Evolutionary conservation across 1,140 invertebrate genomes (phyloP), one percentile per base, ranked within the genome.

Genomic region (Saccostrea echinata): DNA sequence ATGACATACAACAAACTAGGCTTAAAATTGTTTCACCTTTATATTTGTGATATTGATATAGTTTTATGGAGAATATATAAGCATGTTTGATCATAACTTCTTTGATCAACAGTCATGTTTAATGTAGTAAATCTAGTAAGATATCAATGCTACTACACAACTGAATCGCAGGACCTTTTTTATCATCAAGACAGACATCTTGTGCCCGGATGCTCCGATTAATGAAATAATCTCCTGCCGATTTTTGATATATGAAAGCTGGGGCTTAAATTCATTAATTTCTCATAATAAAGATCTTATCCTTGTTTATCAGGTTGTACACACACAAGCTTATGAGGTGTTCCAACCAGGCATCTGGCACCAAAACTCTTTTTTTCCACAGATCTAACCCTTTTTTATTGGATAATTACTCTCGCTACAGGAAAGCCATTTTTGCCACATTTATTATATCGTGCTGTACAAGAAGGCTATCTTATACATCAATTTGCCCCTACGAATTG

Each of bases 381-480:
- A 76, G 27, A 76, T 76, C 33, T 76, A 76, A 76, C 68, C 68
- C 68, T 27, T 76, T 76, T 76, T 76, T 76, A 76, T 76, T 76
- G 68, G 68, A 76, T 76, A 76, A 76, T 76, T 76, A 76, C 68
- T 76, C 68, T 76, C 68, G 27, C 68, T 33, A 76, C 68, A 76
- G 68, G 24, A 76, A 30, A 76, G 27, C 68, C 68, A 33, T 76
- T 30, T 27, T 76, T 33, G 30, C 68, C 27, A 30, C 68, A 76
- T 12, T 76, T 76, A 76, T 76, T 76, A 76, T 30, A 76, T 76
- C 16, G 68, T 12, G 68, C 24, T 27, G 24, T 76, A 76, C 68
- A 76, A 76, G 68, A 11, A 76, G 68, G 68, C 68, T 76, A 76
- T 76, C 68, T 76, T 27, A 33, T 76, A 30, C 68, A 76, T 76